Evolutionary conservation across 2,797 vertebrate genomes (phyloP), one percentile per base, ranked within the genome.

Genomic region (Gouania willdenowi): DNA sequence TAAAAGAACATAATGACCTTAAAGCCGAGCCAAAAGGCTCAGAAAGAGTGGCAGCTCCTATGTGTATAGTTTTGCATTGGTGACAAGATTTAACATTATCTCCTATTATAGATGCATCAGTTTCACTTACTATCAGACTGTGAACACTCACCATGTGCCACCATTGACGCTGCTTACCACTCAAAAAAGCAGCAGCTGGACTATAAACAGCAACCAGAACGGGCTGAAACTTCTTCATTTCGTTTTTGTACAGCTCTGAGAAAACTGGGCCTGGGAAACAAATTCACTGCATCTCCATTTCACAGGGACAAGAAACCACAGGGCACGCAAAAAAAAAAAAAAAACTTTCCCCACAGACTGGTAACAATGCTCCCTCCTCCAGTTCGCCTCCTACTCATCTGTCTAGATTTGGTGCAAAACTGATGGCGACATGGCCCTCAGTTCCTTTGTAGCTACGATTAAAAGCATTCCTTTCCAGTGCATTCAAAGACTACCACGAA

Each of bases 401-500:
- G 64, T 80, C 63, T 71, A 52, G 75, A 81, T 82, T 67, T 68
- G 66, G 53, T 68, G 72, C 66, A 75, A 68, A 53, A 76, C 54
- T 67, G 58, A 79, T 49, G 59, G 59, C 53, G 70, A 83, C 71
- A 73, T 79, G 77, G 84, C 85, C 77, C 75, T 79, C 57, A 39
- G 59, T 43, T 66, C 61, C 68, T 85, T 85, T 81, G 83, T 78
- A 85, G 75, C 71, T 49, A 54, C 68, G 72, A 78, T 87, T 82
- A 85, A 87, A 89, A 82, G 63, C 84, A 89, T 88, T 88, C 83
- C 68, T 81, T 57, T 64, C 53, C 69, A 58, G 72, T 55, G 81
- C 71, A 73, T 81, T 84, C 77, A 78, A 80, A 82, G 73, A 62
- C 81, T 52, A 66, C 50, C 50, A 58, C 58, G 67, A 85, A 85